phyloP scores from a whole-genome alignment of 2,888 invertebrate genomes.

The Temnothorax ravouxi region DNA sequence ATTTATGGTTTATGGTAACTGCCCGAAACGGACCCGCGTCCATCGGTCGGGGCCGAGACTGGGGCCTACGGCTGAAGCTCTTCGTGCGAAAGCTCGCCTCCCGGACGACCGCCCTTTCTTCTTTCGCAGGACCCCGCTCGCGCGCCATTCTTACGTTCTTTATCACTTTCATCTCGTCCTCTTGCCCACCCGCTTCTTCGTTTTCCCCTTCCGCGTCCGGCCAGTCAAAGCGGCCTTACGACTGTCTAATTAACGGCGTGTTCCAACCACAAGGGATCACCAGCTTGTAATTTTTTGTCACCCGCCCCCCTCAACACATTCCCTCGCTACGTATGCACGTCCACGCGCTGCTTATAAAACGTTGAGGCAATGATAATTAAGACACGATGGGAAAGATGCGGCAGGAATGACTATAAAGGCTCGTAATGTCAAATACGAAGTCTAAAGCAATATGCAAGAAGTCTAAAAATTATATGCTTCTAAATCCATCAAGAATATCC shows the following conservation, averaged over 20 bases:
- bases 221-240: conserved; percentile 56
- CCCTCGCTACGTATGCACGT: not conserved
- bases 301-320: not conserved
- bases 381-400: not conserved
- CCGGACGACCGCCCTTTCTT: conserved; percentile 49
- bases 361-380: conserved; percentile 24
- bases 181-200: conserved; percentile 36
- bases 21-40: conserved; percentile 70
- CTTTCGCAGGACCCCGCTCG: conserved; percentile 38
- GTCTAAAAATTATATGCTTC: not conserved
- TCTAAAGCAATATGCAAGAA: not conserved
- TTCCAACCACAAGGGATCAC: conserved; percentile 18
- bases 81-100: conserved; percentile 49
- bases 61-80: conserved; percentile 27
- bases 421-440: not conserved
- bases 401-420: not conserved
- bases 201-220: conserved; percentile 22
- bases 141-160: conserved; percentile 47
- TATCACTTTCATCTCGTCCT: conserved; percentile 42
- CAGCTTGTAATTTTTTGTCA: conserved; percentile 38
- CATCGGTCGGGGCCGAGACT: conserved; percentile 46
- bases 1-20: conserved; percentile 79
- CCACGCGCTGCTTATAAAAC: conserved; percentile 17
- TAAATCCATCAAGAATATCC: not conserved
- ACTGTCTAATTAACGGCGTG: conserved; percentile 67